A percentile compares a stretch with the other conserved stretches of the same genome.
These are phyloP conservation scores for Castor canadensis DNA, from an alignment of 2,113 vertebrate genomes.

Conservation along the genomic window DNA sequence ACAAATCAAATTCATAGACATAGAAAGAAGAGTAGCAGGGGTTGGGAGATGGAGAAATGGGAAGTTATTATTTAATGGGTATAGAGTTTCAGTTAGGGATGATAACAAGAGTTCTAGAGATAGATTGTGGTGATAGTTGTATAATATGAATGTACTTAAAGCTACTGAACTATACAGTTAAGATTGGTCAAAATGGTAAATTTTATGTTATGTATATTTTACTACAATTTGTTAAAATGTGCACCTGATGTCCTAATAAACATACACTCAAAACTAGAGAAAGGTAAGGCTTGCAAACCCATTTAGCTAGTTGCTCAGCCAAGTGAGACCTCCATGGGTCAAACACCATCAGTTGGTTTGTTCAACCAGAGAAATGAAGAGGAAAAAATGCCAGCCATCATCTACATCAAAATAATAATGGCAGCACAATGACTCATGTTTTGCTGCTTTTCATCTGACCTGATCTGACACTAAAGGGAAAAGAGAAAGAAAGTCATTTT, in stretches of 20 bases:
- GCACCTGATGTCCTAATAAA: not conserved
- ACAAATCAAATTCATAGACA: not conserved
- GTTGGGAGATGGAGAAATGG: not conserved
- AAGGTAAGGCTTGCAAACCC: not conserved
- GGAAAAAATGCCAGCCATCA: not conserved
- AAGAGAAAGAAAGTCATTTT: not conserved
- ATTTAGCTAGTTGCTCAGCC: not conserved
- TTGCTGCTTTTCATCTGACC: not conserved
- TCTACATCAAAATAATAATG: not conserved
- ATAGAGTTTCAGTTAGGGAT: not conserved
- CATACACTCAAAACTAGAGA: not conserved
- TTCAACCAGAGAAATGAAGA: not conserved
- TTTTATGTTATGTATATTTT: not conserved
- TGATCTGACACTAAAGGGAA: not conserved
- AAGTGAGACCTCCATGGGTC: not conserved
- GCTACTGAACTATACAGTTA: not conserved
- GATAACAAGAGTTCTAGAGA: not conserved
- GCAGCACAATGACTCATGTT: not conserved
- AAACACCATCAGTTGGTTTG: not conserved
- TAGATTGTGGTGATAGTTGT: not conserved
- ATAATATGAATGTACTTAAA: not conserved
- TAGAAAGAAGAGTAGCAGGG: not conserved
- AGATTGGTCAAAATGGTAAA: not conserved
- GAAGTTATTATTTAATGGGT: not conserved
- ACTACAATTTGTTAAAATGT: not conserved